A percentile compares a stretch with the other conserved stretches of the same genome.
phyloP scores from a whole-genome alignment of 2,797 vertebrate species.

The Tadarida brasiliensis region DNA sequence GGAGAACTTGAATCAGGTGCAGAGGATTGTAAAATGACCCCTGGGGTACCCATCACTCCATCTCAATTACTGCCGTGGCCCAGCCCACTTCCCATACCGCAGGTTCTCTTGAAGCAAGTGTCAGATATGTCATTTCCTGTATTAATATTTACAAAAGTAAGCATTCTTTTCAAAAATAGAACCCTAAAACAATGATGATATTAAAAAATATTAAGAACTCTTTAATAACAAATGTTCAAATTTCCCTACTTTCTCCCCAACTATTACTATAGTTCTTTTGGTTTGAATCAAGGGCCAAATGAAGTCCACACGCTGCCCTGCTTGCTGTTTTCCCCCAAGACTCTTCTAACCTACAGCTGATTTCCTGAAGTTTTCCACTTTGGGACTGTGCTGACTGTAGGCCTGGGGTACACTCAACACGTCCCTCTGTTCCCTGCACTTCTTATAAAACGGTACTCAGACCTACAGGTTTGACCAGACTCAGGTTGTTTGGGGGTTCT shows the following conservation, averaged over 20 bases:
- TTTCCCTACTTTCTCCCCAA: background rate
- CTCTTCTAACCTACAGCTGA: background rate
- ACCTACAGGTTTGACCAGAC: background rate
- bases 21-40: background rate
- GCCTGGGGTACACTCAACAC: background rate
- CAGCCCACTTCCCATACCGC: background rate
- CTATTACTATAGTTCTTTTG: background rate
- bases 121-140: background rate
- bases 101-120: background rate
- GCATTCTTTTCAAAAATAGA: background rate
- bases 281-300: background rate
- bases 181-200: background rate
- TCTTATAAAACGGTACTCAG: background rate
- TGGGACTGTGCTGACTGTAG: background rate
- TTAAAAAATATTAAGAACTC: background rate
- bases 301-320: background rate
- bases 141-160: background rate
- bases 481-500: background rate
- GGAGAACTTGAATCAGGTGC: background rate
- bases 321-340: background rate
- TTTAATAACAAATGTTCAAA: background rate
- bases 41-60: accelerated
- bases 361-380: background rate
- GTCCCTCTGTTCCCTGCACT: background rate
- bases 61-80: accelerated